phyloP scores from a whole-genome alignment of 2,797 vertebrate species.

The Diglossa cyanea region DNA sequence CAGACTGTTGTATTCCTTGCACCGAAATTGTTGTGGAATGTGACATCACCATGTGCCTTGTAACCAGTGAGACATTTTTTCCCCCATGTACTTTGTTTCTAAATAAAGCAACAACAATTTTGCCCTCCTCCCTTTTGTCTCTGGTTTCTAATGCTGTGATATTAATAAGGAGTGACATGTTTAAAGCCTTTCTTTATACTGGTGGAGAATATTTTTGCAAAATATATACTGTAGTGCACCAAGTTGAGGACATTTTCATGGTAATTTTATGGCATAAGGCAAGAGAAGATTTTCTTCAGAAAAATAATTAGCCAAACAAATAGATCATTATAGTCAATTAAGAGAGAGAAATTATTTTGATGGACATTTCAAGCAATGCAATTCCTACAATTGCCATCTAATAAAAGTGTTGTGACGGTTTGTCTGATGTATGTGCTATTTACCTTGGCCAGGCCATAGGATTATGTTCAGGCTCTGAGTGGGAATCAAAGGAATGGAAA shows the following conservation, averaged over 20 bases:
- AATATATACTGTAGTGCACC: neutral
- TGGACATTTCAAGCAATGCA: neutral
- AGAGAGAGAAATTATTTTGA: neutral
- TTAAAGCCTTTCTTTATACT: constrained; percentile 70
- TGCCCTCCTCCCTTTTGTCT: constrained; percentile 50
- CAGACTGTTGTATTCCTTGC: neutral
- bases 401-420: neutral
- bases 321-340: neutral
- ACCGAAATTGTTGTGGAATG: constrained; percentile 9
- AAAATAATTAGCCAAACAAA: neutral
- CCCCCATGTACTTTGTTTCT: constrained; percentile 50
- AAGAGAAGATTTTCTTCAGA: neutral
- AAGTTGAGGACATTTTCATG: neutral
- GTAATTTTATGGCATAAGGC: neutral
- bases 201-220: constrained; percentile 53
- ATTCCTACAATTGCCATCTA: neutral
- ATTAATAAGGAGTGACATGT: constrained; percentile 74
- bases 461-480: neutral
- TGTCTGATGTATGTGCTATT: neutral
- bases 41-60: constrained; percentile 33
- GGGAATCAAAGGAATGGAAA: neutral
- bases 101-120: constrained; percentile 74
- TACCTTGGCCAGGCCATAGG: neutral
- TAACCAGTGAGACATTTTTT: constrained; percentile 45
- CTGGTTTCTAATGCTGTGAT: constrained; percentile 60